phyloP scores from a whole-genome alignment of 2,888 invertebrate genomes.

The Stenodera caucasica region DNA sequence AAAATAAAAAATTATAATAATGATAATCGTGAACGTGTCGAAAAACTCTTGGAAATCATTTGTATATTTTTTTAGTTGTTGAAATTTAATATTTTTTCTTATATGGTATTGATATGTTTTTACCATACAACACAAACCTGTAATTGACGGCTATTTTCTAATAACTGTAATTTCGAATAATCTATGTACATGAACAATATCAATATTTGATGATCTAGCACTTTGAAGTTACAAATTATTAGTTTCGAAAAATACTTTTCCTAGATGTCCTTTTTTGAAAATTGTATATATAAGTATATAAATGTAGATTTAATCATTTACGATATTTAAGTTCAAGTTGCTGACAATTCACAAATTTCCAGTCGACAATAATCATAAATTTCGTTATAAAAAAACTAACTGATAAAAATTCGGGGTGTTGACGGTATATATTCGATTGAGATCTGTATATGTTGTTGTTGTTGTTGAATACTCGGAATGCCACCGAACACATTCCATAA shows the following conservation, averaged over 20 bases:
- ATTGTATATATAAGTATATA: too few relatives aligned
- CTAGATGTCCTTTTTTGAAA: too few relatives aligned
- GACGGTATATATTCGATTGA: constrained; percentile 26
- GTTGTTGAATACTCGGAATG: constrained; percentile 39
- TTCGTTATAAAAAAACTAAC: constrained; percentile 20
- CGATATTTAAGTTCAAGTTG: constrained; percentile 1
- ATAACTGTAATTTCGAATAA: constrained; percentile 16
- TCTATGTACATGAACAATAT: constrained; percentile 17
- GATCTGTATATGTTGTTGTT: constrained; percentile 12
- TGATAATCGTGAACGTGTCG: too few relatives aligned
- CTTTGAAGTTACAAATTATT: constrained; percentile 23
- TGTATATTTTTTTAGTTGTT: neutral
- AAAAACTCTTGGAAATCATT: neutral
- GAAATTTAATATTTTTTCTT: neutral
- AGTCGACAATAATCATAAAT: constrained; percentile 15
- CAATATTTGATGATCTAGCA: constrained; percentile 24
- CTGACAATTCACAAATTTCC: constrained; percentile 8
- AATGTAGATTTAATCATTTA: constrained; percentile 11
- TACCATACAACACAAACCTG: neutral
- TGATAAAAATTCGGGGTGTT: constrained; percentile 31
- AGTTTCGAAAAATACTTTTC: too few relatives aligned
- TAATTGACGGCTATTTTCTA: constrained; percentile 5
- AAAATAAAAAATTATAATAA: too few relatives aligned
- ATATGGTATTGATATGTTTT: neutral
- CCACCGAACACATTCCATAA: constrained; percentile 40